Base-by-base conservation (phyloP, 2,797 vertebrate genomes). In the Meriones psammophilus region DNA sequence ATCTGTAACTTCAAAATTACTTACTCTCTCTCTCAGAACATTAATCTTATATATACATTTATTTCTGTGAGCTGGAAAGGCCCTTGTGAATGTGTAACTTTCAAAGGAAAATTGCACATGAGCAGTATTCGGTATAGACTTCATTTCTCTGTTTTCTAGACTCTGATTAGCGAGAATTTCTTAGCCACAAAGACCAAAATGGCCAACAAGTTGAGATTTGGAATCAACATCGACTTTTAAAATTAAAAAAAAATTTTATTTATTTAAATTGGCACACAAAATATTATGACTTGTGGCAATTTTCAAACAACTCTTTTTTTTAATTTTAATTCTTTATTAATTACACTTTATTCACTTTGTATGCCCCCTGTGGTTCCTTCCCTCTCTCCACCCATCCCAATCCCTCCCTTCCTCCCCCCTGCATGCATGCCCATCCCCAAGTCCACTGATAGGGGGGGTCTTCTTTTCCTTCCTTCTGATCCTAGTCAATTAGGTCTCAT, bases 1-100 rank as follows among this genome's bases (percentile, higher is more conserved):
- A 89, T 84, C 89, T 91, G 20, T 83, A 95, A 42, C 39, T 96
- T 96, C 93, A 93, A 92, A 96, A 93, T 95, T 93, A 87, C 62
- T 94, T 89, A 79, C 39, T 39, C 17, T 96, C 17, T 96, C 86
- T 93, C 28, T 95, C 4, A 78, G n/a, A 30, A 88, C 60, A 92
- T 97, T 94, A 94, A 91, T 97, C 83, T 90, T 95, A 28, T 79
- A 9, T 73, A 76, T 87, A 42, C 69, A 77, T 95, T 83, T 96
- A 87, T 94, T 97, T 69, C 87, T 89, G 10, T 84, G 39, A 24
- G 76, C 24, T 95, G 74, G 36, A 8, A 58, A 95, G 62, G 87
- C 39, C 81, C 5, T 74, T 62, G 30, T 94, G 46, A 74, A 91
- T 14, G 20, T 79, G 64, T 64, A 80, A 58, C 78, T 95, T 92